Conservation (phyloP, 2,888 invertebrate species). For the Plebejus melissa region DNA sequence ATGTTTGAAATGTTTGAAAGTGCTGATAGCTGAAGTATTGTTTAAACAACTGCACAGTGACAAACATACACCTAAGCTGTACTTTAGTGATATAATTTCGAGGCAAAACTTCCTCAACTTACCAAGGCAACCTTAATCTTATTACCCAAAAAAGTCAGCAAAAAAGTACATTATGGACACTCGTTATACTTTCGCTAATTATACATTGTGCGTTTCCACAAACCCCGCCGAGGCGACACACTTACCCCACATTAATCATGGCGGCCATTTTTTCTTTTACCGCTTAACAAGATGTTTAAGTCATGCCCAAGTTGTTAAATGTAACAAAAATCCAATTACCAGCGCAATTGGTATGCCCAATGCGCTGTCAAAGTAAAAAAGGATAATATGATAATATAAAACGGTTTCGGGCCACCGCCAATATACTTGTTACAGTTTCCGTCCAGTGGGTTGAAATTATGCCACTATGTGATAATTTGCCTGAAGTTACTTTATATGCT, state of each 20-base stretch:
- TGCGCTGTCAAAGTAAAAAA: slow-evolving; percentile 12
- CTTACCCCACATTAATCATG: slow-evolving; percentile 40
- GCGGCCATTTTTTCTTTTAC: slow-evolving; percentile 6
- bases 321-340: slow-evolving; percentile 26
- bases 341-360: slow-evolving; percentile 9
- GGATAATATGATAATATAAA: slow-evolving; percentile 10
- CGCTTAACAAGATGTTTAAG: slow-evolving; percentile 28
- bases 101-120: not conserved
- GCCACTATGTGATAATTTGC: not conserved
- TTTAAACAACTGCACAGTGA: too few species aligned
- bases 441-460: not conserved
- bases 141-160: slow-evolving; percentile 15
- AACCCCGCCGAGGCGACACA: slow-evolving; percentile 38
- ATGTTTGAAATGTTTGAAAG: too few species aligned
- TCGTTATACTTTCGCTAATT: slow-evolving; percentile 32
- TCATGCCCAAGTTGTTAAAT: slow-evolving; percentile 23
- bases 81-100: not conserved
- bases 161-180: slow-evolving; percentile 26
- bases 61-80: not conserved
- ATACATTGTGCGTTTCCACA: slow-evolving; percentile 38
- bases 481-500: not conserved
- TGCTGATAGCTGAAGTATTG: too few species aligned
- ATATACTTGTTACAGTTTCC: not conserved
- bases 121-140: slow-evolving; percentile 11
- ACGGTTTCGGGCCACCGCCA: not conserved